Percentiles rank a stretch among this genome's conserved stretches.
Evolutionary conservation across 2,797 vertebrate species (phyloP).

Genomic region (Distichodus sexfasciatus): DNA sequence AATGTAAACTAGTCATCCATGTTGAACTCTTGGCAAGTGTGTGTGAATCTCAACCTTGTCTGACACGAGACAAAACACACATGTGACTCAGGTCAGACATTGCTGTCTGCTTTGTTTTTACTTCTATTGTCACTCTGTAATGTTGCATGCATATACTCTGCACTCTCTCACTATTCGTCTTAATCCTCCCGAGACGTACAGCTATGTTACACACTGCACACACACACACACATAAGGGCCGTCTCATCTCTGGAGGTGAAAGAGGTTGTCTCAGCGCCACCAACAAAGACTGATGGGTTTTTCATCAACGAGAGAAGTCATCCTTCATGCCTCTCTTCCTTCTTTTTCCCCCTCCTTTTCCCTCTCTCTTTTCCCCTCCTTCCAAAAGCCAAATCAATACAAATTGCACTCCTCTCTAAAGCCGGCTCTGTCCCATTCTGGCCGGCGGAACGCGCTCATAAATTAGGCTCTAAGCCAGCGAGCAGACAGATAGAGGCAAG

Average conservation of each 20-base stretch:
- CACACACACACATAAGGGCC: constrained; percentile 1
- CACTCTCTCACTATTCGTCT: constrained; percentile 41
- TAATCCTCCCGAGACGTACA: constrained; percentile 29
- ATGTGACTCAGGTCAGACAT: too few relatives aligned
- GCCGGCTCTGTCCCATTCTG: constrained; percentile 33
- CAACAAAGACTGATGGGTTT: constrained; percentile 51
- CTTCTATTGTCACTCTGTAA: constrained; percentile 23
- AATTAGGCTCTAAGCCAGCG: constrained; percentile 53
- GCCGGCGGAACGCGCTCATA: constrained; percentile 46
- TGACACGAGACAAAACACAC: too few relatives aligned
- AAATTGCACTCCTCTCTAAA: constrained; percentile 46
- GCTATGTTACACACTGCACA: constrained; percentile 24
- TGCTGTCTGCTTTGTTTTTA: constrained; percentile 10
- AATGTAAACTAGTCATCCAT: too few relatives aligned
- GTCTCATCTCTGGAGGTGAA: constrained; percentile 45
- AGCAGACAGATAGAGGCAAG: constrained; percentile 41
- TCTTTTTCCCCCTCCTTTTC: constrained; percentile 32
- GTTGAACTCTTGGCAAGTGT: too few relatives aligned
- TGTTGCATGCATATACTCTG: constrained; percentile 31
- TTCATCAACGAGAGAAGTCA: constrained; percentile 41
- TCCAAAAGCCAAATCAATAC: constrained; percentile 57
- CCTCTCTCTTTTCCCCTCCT: constrained; percentile 36
- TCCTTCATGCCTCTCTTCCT: constrained; percentile 49
- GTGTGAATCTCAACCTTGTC: too few relatives aligned
- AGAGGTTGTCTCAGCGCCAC: constrained; percentile 41